Base-by-base conservation (phyloP, 2,113 vertebrate genomes). In the Meleagris gallopavo region DNA sequence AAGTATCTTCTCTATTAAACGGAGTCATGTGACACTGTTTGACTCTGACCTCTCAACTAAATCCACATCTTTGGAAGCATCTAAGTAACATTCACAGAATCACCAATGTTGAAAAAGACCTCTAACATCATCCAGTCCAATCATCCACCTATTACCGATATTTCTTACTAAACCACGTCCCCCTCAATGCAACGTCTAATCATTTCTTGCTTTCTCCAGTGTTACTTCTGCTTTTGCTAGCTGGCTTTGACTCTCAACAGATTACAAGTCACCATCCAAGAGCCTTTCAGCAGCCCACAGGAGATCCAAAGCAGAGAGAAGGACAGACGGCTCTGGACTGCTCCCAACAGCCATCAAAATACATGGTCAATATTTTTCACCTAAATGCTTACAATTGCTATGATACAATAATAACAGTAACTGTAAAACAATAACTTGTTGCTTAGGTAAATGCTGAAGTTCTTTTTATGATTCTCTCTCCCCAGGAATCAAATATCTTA, bases 391-490 rank as follows among this genome's bases (percentile, higher is more conserved):
- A 4, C 48, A 19, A 27, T 38, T 55, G 24, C n/a, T 41, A 67
- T 48, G 48, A 80, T 54, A 62, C 27, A n/a, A 46, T 24, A 76
- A 61, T 36, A 87, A 61, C 45, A 89, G 32, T 46, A 78, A 89
- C 41, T 66, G 30, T 73, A 93, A 94, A 89, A 40, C 50, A 85
- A 22, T 45, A 83, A 85, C 30, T 69, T 79, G 38, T 6, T 80
- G 30, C 88, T 94, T 77, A 73, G 75, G 72, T 30, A 93, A 86
- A 89, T 66, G 40, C n/a, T 88, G 41, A 88, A 79, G 64, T 16
- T 83, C 91, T 74, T 70, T 79, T 93, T 91, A 50, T 61, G 83
- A 85, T n/a, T n/a, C 20, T 20, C 20, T 89, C 58, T 86, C 67
- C 21, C 36, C n/a, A 83, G 67, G 84, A 95, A 73, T 32, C 20